Evolutionary conservation across 2,888 invertebrate genomes (phyloP).

Genomic region (Steinernema carpocapsae): DNA sequence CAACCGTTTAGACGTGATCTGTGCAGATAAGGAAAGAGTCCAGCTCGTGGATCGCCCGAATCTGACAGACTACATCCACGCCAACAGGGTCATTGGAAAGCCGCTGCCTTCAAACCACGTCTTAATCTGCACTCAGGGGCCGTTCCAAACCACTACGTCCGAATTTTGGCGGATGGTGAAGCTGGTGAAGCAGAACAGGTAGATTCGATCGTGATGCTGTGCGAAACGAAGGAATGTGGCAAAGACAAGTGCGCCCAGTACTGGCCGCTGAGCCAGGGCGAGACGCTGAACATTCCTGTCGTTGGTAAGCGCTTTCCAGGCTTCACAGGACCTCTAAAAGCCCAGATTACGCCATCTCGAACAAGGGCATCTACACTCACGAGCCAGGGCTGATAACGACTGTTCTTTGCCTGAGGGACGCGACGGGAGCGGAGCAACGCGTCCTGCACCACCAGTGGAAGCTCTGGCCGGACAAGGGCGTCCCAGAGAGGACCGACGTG

Average conservation of each 20-base stretch:
- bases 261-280: conserved; percentile 31
- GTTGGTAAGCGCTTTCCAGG: not conserved
- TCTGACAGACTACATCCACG: conserved; percentile 49
- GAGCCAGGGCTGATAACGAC: conserved; percentile 20
- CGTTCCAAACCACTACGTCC: conserved; percentile 4
- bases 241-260: conserved; percentile 35
- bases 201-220: conserved; percentile 37
- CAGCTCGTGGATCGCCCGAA: conserved; percentile 27
- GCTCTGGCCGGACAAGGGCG: conserved; percentile 70
- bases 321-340: not conserved
- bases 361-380: conserved; percentile 32
- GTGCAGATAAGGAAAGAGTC: conserved; percentile 45
- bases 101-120: conserved; percentile 22
- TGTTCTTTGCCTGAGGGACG: conserved; percentile 23
- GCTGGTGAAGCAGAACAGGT: conserved; percentile 38
- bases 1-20: conserved; percentile 41
- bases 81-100: conserved; percentile 40
- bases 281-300: not conserved
- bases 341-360: conserved; percentile 24
- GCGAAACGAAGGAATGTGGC: conserved; percentile 35
- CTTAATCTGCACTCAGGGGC: conserved; percentile 39
- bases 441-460: conserved; percentile 69
- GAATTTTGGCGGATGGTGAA: conserved; percentile 40
- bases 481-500: conserved; percentile 67
- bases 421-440: conserved; percentile 6